phyloP scores from a whole-genome alignment of 92 coral and sea anemone species.

The Epizoanthus rinbou region DNA sequence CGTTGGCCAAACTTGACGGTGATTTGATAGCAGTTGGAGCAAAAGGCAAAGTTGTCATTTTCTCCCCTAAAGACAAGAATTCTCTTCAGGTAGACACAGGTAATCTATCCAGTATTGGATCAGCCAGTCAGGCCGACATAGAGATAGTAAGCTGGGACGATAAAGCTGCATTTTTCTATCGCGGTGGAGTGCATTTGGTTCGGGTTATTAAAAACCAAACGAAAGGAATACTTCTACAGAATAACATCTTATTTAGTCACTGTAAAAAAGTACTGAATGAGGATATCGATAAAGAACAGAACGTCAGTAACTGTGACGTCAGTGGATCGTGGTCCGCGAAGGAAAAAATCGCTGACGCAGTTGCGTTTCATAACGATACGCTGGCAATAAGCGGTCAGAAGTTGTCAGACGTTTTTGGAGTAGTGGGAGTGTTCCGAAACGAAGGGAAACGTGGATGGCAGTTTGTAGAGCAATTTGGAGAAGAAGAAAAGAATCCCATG shows the following conservation, averaged over 20 bases:
- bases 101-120: neutral
- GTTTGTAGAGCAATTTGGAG: conserved; percentile 35
- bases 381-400: conserved; percentile 24
- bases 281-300: neutral
- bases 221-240: neutral
- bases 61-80: conserved; percentile 43
- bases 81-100: neutral
- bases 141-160: conserved; percentile 14
- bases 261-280: neutral
- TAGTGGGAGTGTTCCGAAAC: conserved; percentile 47
- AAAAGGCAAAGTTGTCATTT: conserved; percentile 55
- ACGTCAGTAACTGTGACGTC: conserved; percentile 1
- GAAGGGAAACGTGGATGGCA: conserved; percentile 35
- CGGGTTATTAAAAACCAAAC: neutral
- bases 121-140: neutral
- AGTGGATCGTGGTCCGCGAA: conserved; percentile 27
- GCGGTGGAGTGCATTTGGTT: conserved; percentile 18
- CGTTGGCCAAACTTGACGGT: conserved; percentile 58
- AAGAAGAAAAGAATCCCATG: conserved; percentile 37
- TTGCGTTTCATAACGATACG: conserved; percentile 20
- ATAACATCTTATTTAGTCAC: neutral
- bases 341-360: conserved; percentile 25
- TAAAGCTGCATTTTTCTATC: conserved; percentile 21
- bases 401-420: conserved; percentile 5
- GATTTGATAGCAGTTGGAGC: conserved; percentile 62